Base-by-base conservation (phyloP, 2,113 vertebrate genomes). In the Corydoras sp. region DNA sequence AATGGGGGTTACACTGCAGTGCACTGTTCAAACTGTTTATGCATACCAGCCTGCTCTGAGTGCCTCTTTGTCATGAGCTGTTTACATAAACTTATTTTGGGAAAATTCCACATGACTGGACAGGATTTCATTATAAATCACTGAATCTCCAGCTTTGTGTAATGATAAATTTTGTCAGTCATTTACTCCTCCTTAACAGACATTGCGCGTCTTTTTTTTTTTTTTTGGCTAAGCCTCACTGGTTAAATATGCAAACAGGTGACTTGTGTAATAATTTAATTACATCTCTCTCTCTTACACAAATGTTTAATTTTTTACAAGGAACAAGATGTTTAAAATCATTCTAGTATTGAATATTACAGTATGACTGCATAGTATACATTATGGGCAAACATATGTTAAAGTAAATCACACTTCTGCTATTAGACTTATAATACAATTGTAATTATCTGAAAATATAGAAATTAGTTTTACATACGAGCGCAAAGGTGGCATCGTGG, bases 31-130 rank as follows among this genome's bases (percentile, higher is more conserved):
- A 87, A 89, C 86, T 94, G 91, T 94, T 93, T 93, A 93, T 91
- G 90, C 92, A 91, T 91, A 90, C 90, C 90, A 88, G 81, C 78
- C 88, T 86, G 86, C 91, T 89, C 91, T 93, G 92, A 93, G 92
- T 92, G 89, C 88, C 88, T 92, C 93, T 95, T 94, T 94, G 93
- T 95, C 90, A 90, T 86, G 87, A 88, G 89, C 87, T 95, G 92
- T 95, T 95, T 94, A 94, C 92, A 92, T 87, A 92, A 91, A 93
- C 93, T 92, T 95, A 95, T 94, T 94, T 95, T 93, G 91, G 93
- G 93, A 93, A 94, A 94, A 95, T 95, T 94, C 92, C 93, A 93
- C 92, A 89, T 87, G 90, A 92, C 90, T 35, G 86, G 87, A 93
- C 88, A 91, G 90, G 89, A 90, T 92, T 92, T 92, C 88, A 90